A percentile compares a stretch with the other conserved stretches of the same genome.
Evolutionary conservation across 2,888 invertebrate species (phyloP).

Genomic region (Notodonta dromedarius): DNA sequence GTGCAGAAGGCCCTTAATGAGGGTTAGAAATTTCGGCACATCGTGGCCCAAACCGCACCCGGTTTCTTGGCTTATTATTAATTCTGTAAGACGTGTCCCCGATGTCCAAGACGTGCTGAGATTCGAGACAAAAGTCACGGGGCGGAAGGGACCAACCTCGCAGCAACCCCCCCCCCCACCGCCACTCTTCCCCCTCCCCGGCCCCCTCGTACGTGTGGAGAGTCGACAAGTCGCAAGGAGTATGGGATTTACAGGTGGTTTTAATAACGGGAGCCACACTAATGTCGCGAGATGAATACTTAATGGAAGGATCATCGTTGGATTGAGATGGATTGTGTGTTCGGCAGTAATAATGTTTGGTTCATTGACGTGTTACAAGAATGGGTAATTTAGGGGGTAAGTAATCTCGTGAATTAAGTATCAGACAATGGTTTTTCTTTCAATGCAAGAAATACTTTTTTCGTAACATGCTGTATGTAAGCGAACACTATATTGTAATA

Average conservation of each 20-base stretch:
- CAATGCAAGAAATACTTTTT: too few species aligned
- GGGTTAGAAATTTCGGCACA: conserved; percentile 83
- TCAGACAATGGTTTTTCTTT: too few species aligned
- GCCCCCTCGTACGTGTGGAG: conserved; percentile 68
- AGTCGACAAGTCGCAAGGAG: conserved; percentile 67
- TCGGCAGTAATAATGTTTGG: conserved; percentile 52
- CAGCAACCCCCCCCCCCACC: conserved; percentile 19
- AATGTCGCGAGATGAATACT: conserved; percentile 83
- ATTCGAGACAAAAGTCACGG: conserved; percentile 83
- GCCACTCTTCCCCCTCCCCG: conserved; percentile 26
- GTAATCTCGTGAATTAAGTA: background rate
- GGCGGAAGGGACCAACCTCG: conserved; percentile 71
- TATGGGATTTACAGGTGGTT: conserved; percentile 82
- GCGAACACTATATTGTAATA: too few species aligned
- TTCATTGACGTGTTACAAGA: background rate
- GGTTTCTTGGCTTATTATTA: conserved; percentile 84
- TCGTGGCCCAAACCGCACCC: conserved; percentile 81
- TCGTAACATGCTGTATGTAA: too few species aligned
- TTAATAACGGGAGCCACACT: conserved; percentile 80
- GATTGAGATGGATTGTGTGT: conserved; percentile 57
- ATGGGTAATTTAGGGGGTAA: background rate
- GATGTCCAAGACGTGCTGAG: conserved; percentile 85
- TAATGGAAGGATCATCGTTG: conserved; percentile 75
- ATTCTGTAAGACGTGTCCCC: conserved; percentile 85
- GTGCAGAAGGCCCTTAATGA: conserved; percentile 82